Percentiles rank a stretch among this genome's conserved stretches.
phyloP scores from a whole-genome alignment of 2,888 invertebrate genomes.

The Rhingia rostrata region DNA sequence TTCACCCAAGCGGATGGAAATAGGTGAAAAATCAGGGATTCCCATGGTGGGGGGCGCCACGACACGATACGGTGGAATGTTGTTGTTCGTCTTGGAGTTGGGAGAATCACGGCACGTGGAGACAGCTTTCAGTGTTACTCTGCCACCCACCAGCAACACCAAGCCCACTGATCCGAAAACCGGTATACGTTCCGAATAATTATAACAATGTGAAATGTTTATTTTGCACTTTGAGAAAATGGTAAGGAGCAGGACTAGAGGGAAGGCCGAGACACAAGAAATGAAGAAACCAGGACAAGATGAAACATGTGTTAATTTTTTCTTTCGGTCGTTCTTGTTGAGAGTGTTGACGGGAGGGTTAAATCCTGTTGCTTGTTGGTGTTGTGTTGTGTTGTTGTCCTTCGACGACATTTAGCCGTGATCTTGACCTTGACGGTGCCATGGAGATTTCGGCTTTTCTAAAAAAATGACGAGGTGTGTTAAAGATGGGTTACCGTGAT shows the following conservation, averaged over 20 bases:
- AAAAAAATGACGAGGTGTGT: not conserved
- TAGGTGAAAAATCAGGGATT: constrained; percentile 73
- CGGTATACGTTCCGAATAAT: constrained; percentile 46
- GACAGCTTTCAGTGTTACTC: constrained; percentile 60
- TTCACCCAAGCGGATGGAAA: constrained; percentile 61
- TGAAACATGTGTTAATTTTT: constrained; percentile 71
- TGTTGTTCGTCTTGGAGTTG: constrained; percentile 46
- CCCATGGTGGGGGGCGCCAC: constrained; percentile 38
- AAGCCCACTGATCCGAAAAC: not conserved
- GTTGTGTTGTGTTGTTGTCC: constrained; percentile 48
- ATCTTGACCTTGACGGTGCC: constrained; percentile 64
- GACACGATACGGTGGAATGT: not conserved
- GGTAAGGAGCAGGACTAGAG: constrained; percentile 40
- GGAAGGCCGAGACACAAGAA: not conserved
- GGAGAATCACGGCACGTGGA: constrained; percentile 67
- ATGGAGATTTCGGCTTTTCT: constrained; percentile 1
- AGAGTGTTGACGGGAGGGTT: constrained; percentile 28
- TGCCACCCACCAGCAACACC: constrained; percentile 1
- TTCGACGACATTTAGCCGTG: constrained; percentile 49
- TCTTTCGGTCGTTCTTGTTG: constrained; percentile 11
- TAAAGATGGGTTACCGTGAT: not conserved
- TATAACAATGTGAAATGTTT: constrained; percentile 63
- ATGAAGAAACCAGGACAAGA: constrained; percentile 36
- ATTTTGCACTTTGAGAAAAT: constrained; percentile 43
- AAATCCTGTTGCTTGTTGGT: constrained; percentile 40